Evolutionary conservation across 2,888 invertebrate genomes (phyloP), one percentile per base, ranked within the genome.

Genomic region (Sphaeridia pumilis): DNA sequence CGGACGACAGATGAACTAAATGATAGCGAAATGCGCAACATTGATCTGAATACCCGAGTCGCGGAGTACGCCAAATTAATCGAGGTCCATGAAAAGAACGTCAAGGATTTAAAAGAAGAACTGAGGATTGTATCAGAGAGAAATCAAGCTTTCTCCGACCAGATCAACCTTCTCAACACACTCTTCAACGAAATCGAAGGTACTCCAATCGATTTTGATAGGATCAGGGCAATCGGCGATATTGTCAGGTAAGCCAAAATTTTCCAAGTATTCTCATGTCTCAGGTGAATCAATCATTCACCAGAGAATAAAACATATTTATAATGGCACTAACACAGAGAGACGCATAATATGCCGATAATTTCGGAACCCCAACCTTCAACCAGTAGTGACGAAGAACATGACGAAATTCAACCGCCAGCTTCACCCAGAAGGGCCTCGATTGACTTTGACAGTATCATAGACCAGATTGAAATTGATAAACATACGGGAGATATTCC

Each of bases 81-180:
- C 84, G 67, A 84, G 87, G 38, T 56, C 24, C 42, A 53, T 34
- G 31, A 49, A 7, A 42, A 24, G 17, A 22, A 44, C 10, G 41
- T 54, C 25, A 50, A 51, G 20, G 36, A 53, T 34, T n/a, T 56
- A 17, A 38, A 49, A 26, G 46, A 55, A 43, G 47, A 54, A 21
- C 34, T 57, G 26, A 12, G 44, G 28, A 42, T 48, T 2, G 42
- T 48, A 10, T 17, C 36, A 12, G 54, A 57, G 34, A 49, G 52
- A 25, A 57, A 57, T 38, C 46, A 42, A 42, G 45, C 25, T n/a
- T 48, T 56, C 17, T 34, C 49, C 4, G 46, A 50, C 56, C 87
- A 88, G 75, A 82, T 88, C 77, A 75, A 80, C 14, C 80, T 84
- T 36, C 83, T 88, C 54, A 87, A 88, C 53, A 64, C 59, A 22